These are phyloP conservation scores for Muscicapa striata DNA, from an alignment of 2,797 vertebrate genomes.

Conservation along the genomic window DNA sequence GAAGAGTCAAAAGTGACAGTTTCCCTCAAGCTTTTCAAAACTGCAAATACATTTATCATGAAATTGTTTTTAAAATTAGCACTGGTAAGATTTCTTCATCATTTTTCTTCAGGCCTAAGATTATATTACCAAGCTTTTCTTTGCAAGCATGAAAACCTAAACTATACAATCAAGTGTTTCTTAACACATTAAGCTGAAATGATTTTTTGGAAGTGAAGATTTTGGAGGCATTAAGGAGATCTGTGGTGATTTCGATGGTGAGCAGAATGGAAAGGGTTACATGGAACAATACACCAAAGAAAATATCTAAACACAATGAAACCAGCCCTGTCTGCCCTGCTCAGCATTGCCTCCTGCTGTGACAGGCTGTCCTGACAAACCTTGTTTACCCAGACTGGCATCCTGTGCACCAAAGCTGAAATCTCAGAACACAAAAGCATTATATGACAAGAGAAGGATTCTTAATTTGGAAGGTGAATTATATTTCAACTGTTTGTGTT, in stretches of 20 bases:
- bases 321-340: rapidly evolving
- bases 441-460: neutral
- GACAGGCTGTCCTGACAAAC: neutral
- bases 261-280: neutral
- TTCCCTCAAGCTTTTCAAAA: neutral
- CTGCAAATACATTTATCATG: neutral
- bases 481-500: neutral
- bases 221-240: neutral
- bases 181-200: neutral
- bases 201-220: neutral
- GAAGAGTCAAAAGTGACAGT: neutral
- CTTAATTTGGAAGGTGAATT: neutral
- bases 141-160: neutral
- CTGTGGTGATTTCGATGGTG: neutral
- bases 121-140: neutral
- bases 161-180: neutral
- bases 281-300: neutral
- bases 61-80: neutral
- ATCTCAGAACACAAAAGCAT: neutral
- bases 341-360: neutral
- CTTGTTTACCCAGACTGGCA: neutral
- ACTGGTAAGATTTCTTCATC: neutral
- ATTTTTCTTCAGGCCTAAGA: neutral
- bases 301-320: neutral
- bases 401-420: neutral